Evolutionary conservation across 2,888 invertebrate species (phyloP).

Genomic region (Antitype chi): DNA sequence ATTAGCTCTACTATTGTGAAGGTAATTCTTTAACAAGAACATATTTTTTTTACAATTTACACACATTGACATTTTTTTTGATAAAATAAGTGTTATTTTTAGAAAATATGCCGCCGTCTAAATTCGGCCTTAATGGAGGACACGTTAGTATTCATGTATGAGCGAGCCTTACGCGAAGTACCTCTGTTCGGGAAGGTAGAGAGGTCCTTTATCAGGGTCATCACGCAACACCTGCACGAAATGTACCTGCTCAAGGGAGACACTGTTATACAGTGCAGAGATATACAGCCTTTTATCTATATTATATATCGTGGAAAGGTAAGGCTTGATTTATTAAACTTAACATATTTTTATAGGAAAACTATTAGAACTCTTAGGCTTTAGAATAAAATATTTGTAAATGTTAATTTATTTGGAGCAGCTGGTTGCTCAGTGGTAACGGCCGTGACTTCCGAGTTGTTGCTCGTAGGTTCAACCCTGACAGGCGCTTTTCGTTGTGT

Average conservation of each 20-base stretch:
- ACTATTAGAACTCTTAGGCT: background rate
- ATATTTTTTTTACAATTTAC: background rate
- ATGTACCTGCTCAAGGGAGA: conserved; percentile 89
- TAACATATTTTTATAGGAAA: background rate
- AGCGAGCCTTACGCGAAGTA: conserved; percentile 88
- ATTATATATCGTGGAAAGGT: conserved; percentile 90
- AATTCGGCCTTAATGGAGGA: conserved; percentile 90
- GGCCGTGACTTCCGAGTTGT: no score
- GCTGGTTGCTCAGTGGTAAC: no score
- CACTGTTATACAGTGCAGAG: conserved; percentile 86
- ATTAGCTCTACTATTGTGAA: no score
- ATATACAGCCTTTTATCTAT: conserved; percentile 86
- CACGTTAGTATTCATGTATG: conserved; percentile 88
- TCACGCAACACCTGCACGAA: conserved; percentile 88
- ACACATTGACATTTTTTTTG: no score
- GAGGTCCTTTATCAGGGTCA: conserved; percentile 88
- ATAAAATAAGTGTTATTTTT: background rate
- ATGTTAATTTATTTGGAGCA: no score
- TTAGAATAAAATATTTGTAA: background rate
- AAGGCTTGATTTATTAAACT: conserved; percentile 27
- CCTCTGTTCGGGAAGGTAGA: conserved; percentile 89
- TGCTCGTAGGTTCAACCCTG: no score
- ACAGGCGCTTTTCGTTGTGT: no score
- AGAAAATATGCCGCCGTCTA: conserved; percentile 87
- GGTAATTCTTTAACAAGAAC: no score